Percentiles rank a stretch among this genome's conserved stretches.
Conservation (phyloP, 2,797 vertebrate species). For the Glossophaga mutica region DNA sequence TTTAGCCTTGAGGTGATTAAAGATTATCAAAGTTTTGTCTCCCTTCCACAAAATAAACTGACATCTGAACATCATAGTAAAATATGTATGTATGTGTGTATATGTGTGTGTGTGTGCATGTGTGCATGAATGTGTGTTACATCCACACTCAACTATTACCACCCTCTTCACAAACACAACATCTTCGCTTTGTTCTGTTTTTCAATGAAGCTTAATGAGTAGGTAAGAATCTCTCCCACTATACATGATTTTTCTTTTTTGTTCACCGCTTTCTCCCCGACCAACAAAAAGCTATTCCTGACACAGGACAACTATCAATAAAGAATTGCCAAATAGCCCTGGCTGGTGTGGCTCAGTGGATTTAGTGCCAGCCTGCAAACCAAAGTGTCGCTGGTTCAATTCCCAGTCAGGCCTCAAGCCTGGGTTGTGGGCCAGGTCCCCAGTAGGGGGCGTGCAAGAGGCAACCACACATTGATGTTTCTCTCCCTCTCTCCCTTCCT, state of each 20-base stretch:
- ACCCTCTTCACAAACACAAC: background rate
- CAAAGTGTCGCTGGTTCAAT: no score
- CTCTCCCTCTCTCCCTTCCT: no score
- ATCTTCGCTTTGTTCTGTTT: background rate
- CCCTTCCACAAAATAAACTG: background rate
- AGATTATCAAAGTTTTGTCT: background rate
- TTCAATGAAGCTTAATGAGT: background rate
- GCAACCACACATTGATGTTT: no score
- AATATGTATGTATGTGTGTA: background rate
- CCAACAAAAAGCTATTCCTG: background rate
- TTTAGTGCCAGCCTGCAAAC: no score
- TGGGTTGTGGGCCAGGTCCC: no score
- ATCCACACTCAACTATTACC: background rate
- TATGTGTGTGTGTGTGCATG: background rate
- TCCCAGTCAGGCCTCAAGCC: no score
- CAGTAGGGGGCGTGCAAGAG: no score
- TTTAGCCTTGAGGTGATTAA: background rate
- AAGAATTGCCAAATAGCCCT: background rate
- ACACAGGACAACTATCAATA: background rate
- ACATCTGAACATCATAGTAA: background rate
- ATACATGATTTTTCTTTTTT: background rate
- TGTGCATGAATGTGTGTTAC: background rate
- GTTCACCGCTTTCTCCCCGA: background rate
- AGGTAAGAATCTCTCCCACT: background rate
- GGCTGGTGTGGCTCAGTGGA: no score